Evolutionary conservation across 2,888 invertebrate species (phyloP), one percentile per base, ranked within the genome.

Genomic region (Orthosia cruda): DNA sequence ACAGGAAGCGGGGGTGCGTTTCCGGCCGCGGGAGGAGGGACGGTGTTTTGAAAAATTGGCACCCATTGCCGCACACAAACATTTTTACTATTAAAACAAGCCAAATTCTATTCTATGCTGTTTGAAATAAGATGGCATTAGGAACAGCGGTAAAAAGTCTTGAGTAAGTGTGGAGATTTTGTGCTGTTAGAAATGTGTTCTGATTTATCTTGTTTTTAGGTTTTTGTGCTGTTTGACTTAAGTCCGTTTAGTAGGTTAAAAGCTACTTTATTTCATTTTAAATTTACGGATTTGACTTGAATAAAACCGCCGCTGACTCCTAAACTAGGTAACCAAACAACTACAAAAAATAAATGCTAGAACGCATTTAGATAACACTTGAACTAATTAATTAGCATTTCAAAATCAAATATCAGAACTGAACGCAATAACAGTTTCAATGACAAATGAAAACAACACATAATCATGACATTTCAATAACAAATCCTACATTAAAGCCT

Each of bases 21-120:
- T 94, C 95, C 94, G 93, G 93, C 92, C 82, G 84, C 89, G 90
- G 88, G 88, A 81, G 90, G 49, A 89, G 87, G 92, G 92, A 91
- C 94, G 93, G 93, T 95, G 95, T 96, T 96, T 96, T 96, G 95
- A 96, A 96, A 96, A 96, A 96, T 96, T 96, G 96, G 95, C 96
- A 95, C 94, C 95, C 92, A 89, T 90, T 90, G 91, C 91, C 84
- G 90, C 92, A 91, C 89, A 90, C 91, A 90, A 88, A 89, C 88
- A 89, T 88, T 89, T 88, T 90, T 89, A 89, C 87, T 82, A 80
- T 79, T 85, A 84, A 88, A 89, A 88, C 87, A 89, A 82, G 71
- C 87, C 79, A 89, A 90, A 90, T 83, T 87, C 85, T 87, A 90
- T 92, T 89, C 85, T 94, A 91, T 75, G 23, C 16, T 26, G 18